Conservation (phyloP, 2,888 invertebrate genomes). For the Argyra leucocephala region DNA sequence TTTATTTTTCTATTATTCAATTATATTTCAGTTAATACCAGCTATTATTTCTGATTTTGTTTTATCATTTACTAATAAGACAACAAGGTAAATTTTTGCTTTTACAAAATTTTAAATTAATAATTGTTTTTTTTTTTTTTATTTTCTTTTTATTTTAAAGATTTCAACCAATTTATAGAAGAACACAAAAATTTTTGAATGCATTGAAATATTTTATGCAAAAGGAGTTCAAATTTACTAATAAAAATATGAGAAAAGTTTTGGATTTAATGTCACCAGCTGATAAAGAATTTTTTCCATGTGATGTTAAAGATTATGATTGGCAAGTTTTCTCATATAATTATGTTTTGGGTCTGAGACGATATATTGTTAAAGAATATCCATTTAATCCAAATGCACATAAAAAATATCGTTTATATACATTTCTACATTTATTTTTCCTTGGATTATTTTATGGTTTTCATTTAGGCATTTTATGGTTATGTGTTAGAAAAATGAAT, state of each 20-base stretch:
- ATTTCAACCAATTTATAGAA: constrained; percentile 25
- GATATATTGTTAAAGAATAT: constrained; percentile 22
- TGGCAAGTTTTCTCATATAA: constrained; percentile 22
- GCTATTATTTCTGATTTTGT: constrained; percentile 22
- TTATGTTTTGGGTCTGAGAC: constrained; percentile 23
- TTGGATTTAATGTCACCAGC: constrained; percentile 24
- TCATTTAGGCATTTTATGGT: neutral
- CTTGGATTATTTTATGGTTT: neutral
- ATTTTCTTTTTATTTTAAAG: constrained; percentile 19
- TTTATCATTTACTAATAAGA: constrained; percentile 16
- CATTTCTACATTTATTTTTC: neutral
- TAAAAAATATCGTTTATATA: neutral
- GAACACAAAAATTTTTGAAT: constrained; percentile 24
- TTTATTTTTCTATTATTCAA: constrained; percentile 22
- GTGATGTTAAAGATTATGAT: constrained; percentile 23
- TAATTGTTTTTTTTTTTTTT: too few species aligned
- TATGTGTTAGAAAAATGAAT: neutral
- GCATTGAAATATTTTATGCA: constrained; percentile 25
- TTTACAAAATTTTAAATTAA: neutral
- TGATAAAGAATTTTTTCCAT: constrained; percentile 26
- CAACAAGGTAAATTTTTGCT: constrained; percentile 14
- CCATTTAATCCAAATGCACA: constrained; percentile 13
- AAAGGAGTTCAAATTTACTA: constrained; percentile 23
- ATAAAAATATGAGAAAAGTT: constrained; percentile 25
- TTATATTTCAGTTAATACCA: constrained; percentile 28